Evolutionary conservation across 2,113 vertebrate genomes (phyloP), one percentile per base, ranked within the genome.

Genomic region (Forbesichthys agassizii): DNA sequence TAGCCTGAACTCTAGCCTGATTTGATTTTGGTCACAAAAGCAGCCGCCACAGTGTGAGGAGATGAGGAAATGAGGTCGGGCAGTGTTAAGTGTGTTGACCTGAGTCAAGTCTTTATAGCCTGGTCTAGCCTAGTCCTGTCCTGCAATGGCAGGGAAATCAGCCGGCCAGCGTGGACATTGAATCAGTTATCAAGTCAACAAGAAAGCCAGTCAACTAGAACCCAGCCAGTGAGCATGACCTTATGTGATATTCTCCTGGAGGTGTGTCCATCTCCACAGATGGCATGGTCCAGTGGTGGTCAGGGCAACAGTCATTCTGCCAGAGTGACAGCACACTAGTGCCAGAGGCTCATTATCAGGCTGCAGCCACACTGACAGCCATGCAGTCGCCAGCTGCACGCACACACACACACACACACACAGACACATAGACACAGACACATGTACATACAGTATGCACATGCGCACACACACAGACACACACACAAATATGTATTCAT

Each of bases 241-340:
- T 55, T 36, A 11, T n/a, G 56, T 27, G 20, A 11, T 10, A 9
- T 58, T 9, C 51, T 11, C n/a, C 18, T 27, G 27, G 42, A 61
- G 58, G 66, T 70, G 64, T 58, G 74, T 56, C 9, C 55, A 72
- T 56, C 9, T 20, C 54, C 59, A 42, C 3, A 81, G 84, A 83
- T 66, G 85, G 87, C 78, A 77, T 69, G 73, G 80, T 77, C 74
- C 46, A 42, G 71, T 75, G 47, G 78, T 75, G 83, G 73, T 82
- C 83, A 52, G 81, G 81, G 74, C 51, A 13, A 69, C 71, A 74
- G 75, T 64, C 54, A 71, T 47, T 48, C 78, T 82, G 78, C 67
- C 78, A 64, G 81, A 71, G 74, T 88, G 86, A 89, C 86, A 88
- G 84, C 79, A 78, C 78, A 75, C 81, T 66, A 68, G 77, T 48